Conservation (phyloP, 2,797 vertebrate genomes). For the Pipistrellus pipistrellus region DNA sequence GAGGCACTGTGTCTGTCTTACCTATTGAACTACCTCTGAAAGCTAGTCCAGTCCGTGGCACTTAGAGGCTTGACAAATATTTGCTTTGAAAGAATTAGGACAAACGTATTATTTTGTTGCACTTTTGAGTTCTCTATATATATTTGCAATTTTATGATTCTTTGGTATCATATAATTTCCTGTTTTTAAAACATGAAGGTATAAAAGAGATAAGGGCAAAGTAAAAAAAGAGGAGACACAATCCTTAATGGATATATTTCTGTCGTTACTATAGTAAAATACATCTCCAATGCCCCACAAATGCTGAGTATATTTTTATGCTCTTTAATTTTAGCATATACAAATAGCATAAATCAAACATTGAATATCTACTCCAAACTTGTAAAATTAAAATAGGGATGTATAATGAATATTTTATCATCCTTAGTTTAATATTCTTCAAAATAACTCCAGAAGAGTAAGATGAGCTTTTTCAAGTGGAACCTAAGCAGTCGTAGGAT, state of each 20-base stretch:
- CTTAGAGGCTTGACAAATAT: not conserved
- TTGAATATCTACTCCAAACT: not conserved
- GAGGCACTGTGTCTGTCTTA: not conserved
- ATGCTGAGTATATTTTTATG: not conserved
- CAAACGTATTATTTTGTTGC: not conserved
- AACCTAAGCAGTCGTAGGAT: not conserved
- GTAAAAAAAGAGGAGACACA: not conserved
- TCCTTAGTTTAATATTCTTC: slow-evolving; percentile 6
- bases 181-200: not conserved
- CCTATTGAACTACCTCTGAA: not conserved
- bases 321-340: not conserved
- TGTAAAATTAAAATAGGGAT: slow-evolving; percentile 21
- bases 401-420: slow-evolving; percentile 26
- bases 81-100: not conserved
- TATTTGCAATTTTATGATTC: not conserved
- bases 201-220: not conserved
- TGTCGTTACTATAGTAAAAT: not conserved
- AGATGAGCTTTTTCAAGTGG: not conserved
- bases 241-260: not conserved
- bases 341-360: not conserved
- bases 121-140: not conserved
- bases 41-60: not conserved
- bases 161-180: not conserved
- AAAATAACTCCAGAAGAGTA: slow-evolving; percentile 31
- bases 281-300: not conserved